Percentiles rank a stretch among this genome's conserved stretches.
Conservation (phyloP, 2,113 vertebrate genomes). For the Nycticryphes semicollaris region DNA sequence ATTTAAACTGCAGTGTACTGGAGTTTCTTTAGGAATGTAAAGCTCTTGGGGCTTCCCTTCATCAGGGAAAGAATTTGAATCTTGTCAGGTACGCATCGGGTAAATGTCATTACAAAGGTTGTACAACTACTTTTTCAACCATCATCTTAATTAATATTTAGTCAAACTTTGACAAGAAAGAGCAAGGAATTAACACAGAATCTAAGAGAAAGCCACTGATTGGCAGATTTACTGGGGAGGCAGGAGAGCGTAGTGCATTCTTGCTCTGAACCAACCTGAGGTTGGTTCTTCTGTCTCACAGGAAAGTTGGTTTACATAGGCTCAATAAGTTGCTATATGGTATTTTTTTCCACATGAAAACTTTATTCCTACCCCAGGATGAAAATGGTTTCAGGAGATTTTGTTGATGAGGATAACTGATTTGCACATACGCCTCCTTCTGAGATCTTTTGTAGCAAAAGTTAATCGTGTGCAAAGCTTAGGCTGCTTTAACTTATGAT, state of each 20-base stretch:
- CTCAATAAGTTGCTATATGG: background rate
- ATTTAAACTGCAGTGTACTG: background rate
- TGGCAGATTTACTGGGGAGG: background rate
- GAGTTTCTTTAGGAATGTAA: background rate
- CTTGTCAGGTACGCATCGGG: background rate
- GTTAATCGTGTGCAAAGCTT: background rate
- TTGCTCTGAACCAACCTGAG: background rate
- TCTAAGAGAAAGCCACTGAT: background rate
- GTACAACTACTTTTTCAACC: background rate
- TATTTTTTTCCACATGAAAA: background rate
- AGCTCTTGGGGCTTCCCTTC: background rate
- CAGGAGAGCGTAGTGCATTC: accelerated
- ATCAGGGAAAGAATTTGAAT: background rate
- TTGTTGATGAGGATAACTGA: background rate
- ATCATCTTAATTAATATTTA: background rate
- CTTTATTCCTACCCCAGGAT: background rate
- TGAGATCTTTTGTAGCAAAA: background rate
- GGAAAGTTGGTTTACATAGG: background rate
- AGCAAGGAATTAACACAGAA: background rate
- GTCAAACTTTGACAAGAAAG: background rate
- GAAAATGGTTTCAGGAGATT: background rate
- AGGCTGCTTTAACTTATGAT: background rate
- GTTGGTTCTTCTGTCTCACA: background rate
- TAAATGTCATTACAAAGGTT: background rate
- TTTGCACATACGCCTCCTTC: background rate